Conservation (phyloP, 2,888 invertebrate genomes). For the Alloscopus bannaensis region DNA sequence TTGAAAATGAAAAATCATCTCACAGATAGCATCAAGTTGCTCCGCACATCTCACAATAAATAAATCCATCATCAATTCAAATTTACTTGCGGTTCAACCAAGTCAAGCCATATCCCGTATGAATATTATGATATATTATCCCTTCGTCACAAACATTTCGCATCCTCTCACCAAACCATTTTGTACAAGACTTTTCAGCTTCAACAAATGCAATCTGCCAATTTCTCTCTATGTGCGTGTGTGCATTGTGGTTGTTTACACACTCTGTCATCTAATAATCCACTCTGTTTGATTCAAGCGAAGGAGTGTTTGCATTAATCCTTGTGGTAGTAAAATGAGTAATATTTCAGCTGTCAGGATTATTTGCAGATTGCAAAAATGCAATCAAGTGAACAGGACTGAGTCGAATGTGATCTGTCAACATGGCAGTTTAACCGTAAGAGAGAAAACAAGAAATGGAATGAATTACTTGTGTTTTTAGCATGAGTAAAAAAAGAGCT, state of each 20-base stretch:
- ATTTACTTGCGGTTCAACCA: too few relatives aligned
- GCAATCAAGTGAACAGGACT: neutral
- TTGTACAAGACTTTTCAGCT: neutral
- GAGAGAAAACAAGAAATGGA: neutral
- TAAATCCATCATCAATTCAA: conserved; percentile 25
- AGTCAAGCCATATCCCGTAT: neutral
- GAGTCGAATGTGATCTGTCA: conserved; percentile 11
- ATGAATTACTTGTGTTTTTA: too few relatives aligned
- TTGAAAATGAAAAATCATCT: conserved; percentile 26
- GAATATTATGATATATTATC: conserved; percentile 10
- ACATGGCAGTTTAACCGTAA: neutral
- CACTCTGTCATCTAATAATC: neutral
- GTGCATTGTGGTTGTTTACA: neutral
- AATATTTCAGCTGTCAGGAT: neutral
- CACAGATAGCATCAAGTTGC: conserved; percentile 7
- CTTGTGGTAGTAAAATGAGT: neutral
- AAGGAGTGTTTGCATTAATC: neutral
- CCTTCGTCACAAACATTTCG: conserved; percentile 10
- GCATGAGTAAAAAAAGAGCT: too few relatives aligned
- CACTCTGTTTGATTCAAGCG: too few relatives aligned
- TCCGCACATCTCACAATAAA: conserved; percentile 7
- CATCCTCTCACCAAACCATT: neutral
- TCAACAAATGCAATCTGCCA: conserved; percentile 17
- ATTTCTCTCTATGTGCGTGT: neutral
- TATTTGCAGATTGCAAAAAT: conserved; percentile 11